Percentiles rank a stretch among this genome's conserved stretches.
These are phyloP conservation scores for Colius striatus DNA, from an alignment of 2,113 vertebrate species.

Conservation along the genomic window DNA sequence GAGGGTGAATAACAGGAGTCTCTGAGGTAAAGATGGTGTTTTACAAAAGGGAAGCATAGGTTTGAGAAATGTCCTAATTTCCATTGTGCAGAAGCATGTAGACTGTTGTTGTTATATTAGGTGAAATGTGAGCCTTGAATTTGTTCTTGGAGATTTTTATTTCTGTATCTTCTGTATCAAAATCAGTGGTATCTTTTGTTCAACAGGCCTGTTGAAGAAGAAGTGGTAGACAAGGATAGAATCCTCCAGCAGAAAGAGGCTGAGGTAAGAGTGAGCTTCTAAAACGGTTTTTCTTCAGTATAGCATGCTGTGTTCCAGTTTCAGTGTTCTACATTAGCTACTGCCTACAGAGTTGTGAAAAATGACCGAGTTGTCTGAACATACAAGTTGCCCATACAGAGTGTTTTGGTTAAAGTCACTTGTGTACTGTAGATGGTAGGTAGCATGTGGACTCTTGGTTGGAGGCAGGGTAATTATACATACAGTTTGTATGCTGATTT, in stretches of 20 bases:
- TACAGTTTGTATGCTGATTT: not conserved
- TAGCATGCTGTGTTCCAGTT: not conserved
- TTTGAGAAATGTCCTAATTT: not conserved
- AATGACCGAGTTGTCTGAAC: not conserved
- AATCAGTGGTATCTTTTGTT: not conserved
- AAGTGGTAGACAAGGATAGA: constrained; percentile 91
- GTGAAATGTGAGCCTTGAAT: not conserved
- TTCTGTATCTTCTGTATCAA: not conserved
- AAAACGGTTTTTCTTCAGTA: not conserved
- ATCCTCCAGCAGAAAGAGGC: constrained; percentile 93
- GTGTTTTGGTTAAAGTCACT: not conserved
- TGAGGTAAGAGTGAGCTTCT: constrained; percentile 78
- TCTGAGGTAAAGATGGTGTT: not conserved
- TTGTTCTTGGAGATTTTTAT: not conserved
- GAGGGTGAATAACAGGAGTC: not conserved
- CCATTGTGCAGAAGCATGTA: not conserved
- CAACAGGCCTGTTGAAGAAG: constrained; percentile 86
- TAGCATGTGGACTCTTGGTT: not conserved
- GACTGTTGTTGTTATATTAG: not conserved
- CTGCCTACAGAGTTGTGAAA: not conserved
- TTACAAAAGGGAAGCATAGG: not conserved
- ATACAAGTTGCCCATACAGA: not conserved
- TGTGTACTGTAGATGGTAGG: not conserved
- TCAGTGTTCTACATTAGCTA: not conserved
- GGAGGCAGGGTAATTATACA: not conserved